Percentiles rank a stretch among this genome's conserved stretches.
Evolutionary conservation across 2,113 vertebrate genomes (phyloP).

Genomic region (Hypomesus transpacificus): DNA sequence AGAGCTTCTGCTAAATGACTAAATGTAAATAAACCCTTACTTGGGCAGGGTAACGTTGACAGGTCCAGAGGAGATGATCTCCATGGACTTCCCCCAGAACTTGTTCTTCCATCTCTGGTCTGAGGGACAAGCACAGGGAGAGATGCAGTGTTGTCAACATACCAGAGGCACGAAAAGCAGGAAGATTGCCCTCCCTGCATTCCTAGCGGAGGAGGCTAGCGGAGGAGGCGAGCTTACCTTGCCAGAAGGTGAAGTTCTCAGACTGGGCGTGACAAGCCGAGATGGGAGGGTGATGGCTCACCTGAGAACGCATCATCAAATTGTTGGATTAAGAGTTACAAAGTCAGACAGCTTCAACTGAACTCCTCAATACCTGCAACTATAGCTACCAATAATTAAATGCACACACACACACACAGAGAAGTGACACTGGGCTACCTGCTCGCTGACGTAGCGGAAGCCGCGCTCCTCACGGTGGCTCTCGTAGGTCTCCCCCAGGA

Average conservation of each 20-base stretch:
- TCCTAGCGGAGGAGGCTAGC: background rate
- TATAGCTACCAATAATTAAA: too few species aligned
- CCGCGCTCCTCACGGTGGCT: conserved; percentile 81
- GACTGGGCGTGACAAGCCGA: conserved; percentile 88
- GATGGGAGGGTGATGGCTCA: conserved; percentile 85
- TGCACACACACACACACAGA: background rate
- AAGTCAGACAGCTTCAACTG: too few species aligned
- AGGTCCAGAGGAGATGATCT: conserved; percentile 82
- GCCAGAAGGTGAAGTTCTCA: conserved; percentile 88
- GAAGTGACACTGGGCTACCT: background rate
- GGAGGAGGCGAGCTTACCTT: conserved; percentile 68
- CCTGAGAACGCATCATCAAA: conserved; percentile 59
- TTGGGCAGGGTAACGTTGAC: conserved; percentile 82
- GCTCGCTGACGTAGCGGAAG: conserved; percentile 78
- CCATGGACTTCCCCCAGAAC: conserved; percentile 93
- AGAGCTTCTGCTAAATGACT: too few species aligned
- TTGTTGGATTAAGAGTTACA: too few species aligned
- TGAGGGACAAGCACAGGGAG: conserved; percentile 35
- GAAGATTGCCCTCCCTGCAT: background rate
- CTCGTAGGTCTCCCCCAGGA: conserved; percentile 92
- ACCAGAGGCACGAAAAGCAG: background rate
- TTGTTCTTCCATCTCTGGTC: conserved; percentile 96
- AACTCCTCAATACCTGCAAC: too few species aligned
- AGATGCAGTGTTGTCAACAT: background rate
- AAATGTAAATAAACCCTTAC: too few species aligned